phyloP scores from a whole-genome alignment of 2,113 vertebrate species.

The Psettodes erumei region DNA sequence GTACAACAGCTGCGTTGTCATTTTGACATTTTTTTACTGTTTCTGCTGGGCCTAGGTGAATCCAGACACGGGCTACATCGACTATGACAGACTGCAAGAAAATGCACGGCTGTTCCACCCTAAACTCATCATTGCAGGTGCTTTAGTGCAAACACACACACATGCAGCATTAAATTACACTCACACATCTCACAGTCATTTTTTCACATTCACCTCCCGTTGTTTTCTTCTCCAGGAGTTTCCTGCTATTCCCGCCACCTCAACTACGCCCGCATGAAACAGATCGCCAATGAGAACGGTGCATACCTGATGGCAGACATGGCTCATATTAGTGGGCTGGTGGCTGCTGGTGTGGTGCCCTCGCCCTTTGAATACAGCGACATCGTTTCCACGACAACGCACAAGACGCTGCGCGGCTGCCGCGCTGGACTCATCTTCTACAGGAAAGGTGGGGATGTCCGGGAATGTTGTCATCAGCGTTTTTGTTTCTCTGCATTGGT shows the following conservation, averaged over 20 bases:
- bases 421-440: constrained; percentile 95
- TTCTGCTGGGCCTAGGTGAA: constrained; percentile 85
- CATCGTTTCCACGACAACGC: constrained; percentile 94
- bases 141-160: not conserved
- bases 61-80: constrained; percentile 91
- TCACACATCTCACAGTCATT: not conserved
- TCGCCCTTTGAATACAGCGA: constrained; percentile 94
- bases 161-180: not conserved
- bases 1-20: not conserved
- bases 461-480: not conserved
- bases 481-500: not conserved
- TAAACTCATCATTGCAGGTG: constrained; percentile 94
- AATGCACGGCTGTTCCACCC: constrained; percentile 94
- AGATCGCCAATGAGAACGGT: constrained; percentile 87
- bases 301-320: constrained; percentile 95
- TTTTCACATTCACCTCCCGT: not conserved
- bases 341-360: constrained; percentile 90
- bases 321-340: constrained; percentile 96
- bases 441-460: constrained; percentile 89
- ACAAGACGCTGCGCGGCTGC: constrained; percentile 96
- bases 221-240: constrained; percentile 80
- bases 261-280: constrained; percentile 90
- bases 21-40: not conserved
- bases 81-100: constrained; percentile 91
- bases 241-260: constrained; percentile 97